A percentile compares a stretch with the other conserved stretches of the same genome.
Evolutionary conservation across 1,140 invertebrate genomes (phyloP).

Genomic region (Drosophila murphyi): DNA sequence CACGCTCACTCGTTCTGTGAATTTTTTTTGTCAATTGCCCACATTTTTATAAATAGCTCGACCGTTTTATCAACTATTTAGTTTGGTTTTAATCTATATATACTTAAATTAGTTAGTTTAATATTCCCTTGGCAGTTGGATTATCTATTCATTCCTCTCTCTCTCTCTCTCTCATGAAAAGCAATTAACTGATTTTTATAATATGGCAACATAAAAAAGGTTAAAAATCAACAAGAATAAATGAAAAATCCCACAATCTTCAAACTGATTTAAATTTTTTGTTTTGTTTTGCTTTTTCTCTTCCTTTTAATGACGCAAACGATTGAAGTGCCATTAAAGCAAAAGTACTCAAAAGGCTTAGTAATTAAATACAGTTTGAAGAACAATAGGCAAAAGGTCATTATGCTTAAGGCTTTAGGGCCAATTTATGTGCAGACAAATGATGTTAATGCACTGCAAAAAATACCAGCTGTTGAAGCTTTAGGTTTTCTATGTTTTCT

Average conservation of each 20-base stretch:
- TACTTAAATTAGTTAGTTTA: conserved; percentile 8
- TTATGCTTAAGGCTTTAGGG: no score
- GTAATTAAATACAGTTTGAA: no score
- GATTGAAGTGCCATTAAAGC: conserved; percentile 16
- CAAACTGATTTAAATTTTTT: neutral
- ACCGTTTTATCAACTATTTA: conserved; percentile 12
- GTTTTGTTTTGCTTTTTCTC: neutral
- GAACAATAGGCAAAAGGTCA: no score
- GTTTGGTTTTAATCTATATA: neutral
- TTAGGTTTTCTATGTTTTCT: no score
- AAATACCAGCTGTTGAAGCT: no score
- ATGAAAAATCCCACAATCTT: neutral
- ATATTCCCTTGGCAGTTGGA: conserved; percentile 1
- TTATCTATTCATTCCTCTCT: neutral
- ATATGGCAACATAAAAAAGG: conserved; percentile 10
- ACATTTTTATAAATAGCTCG: conserved; percentile 6
- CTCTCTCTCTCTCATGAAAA: neutral
- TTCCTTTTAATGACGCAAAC: neutral
- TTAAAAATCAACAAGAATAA: conserved; percentile 14
- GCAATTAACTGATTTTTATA: conserved; percentile 32
- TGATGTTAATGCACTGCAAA: no score
- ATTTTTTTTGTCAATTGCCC: neutral
- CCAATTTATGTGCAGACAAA: no score
- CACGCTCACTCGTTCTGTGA: neutral
- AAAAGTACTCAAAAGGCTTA: neutral